Base-by-base conservation (phyloP, 2,113 vertebrate species). In the Lynx canadensis region DNA sequence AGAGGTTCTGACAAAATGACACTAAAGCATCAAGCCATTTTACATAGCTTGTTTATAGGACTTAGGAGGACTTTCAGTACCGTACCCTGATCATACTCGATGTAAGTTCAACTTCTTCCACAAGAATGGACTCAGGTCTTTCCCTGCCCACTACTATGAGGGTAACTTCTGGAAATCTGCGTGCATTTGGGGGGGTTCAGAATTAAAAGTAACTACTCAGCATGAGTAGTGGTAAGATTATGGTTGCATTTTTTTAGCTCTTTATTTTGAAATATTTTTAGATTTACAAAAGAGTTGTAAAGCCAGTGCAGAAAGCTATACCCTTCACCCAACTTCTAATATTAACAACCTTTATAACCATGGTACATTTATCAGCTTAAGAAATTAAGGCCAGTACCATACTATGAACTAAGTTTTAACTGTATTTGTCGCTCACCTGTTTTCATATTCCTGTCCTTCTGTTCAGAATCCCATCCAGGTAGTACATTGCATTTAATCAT, bases 221-320 rank as follows among this genome's bases (percentile, higher is more conserved):
- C 41, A 78, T 78, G 5, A 78, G 19, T 55, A 86, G 16, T 33
- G n/a, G 11, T 94, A 60, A 92, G 18, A 73, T 74, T 57, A 87
- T 23, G 21, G 33, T 63, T 93, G 5, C 66, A 16, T 74, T 89
- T 88, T 81, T 83, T 55, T 14, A 81, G 57, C 31, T 93, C 45
- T 82, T 38, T 74, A 18, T 84, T 94, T 80, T 91, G 18, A 79
- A 97, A 66, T 79, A 31, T 31, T 52, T 50, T 57, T 91, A 91
- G 11, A 69, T 89, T 74, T 93, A 69, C 50, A 45, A 25, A 85
- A 45, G 41, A 57, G 29, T 90, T 93, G 4, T 65, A 78, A 81
- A 92, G 15, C 8, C 33, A 86, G 10, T 16, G 25, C 1, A 92
- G 78, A 74, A 57, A 74, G 27, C 45, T 69, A 71, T 74, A n/a